Conservation (phyloP, 2,113 vertebrate genomes). For the Chaetodon trifascialis region DNA sequence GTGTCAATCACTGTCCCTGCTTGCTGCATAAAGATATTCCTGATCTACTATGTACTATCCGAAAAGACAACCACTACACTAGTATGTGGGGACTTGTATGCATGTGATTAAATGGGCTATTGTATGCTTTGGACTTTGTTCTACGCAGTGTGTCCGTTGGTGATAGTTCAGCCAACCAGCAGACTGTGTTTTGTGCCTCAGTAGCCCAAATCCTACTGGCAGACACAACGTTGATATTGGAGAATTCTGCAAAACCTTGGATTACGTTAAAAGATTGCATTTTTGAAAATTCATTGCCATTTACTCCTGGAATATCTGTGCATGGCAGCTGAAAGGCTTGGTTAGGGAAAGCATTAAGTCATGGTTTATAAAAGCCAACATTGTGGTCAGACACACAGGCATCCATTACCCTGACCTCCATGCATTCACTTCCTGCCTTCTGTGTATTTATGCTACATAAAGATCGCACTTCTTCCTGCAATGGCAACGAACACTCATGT, state of each 20-base stretch:
- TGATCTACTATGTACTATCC: not conserved
- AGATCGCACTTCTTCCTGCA: not conserved
- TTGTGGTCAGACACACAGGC: not conserved
- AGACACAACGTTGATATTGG: constrained; percentile 19
- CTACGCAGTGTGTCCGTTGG: constrained; percentile 14
- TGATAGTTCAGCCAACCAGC: constrained; percentile 32
- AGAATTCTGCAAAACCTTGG: constrained; percentile 9
- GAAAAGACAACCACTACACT: not conserved
- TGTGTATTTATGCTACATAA: not conserved
- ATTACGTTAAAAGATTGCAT: constrained; percentile 14
- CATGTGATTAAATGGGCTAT: constrained; percentile 5
- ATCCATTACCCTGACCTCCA: not conserved
- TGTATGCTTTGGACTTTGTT: constrained; percentile 27
- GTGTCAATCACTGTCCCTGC: not conserved
- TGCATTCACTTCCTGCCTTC: not conserved
- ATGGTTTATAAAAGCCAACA: not conserved
- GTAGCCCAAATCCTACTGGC: constrained; percentile 22
- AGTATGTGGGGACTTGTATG: not conserved
- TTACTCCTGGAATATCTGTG: not conserved
- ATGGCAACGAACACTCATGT: not conserved
- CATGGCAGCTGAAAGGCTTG: not conserved
- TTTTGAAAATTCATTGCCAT: not conserved
- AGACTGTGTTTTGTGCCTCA: constrained; percentile 32
- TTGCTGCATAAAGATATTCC: constrained; percentile 5
- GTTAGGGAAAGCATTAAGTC: not conserved